Conservation (phyloP, 2,888 invertebrate species). For the Amiota mariae region DNA sequence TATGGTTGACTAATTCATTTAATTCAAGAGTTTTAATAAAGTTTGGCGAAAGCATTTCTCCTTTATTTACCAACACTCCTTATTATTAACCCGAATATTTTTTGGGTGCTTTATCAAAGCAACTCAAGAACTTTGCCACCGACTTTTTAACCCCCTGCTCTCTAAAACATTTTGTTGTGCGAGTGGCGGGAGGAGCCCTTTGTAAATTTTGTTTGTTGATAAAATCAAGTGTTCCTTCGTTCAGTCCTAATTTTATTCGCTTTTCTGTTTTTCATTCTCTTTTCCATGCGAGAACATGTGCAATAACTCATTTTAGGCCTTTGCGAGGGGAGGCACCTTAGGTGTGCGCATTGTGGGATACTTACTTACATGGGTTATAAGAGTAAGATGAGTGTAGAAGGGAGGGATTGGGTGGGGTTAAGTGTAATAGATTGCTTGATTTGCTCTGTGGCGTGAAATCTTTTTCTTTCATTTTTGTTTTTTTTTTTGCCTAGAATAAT, state of each 20-base stretch:
- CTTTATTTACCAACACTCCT: too few species aligned
- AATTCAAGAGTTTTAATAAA: constrained; percentile 66
- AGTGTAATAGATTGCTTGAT: constrained; percentile 57
- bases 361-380: too few species aligned
- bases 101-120: constrained; percentile 57
- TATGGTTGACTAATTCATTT: constrained; percentile 67
- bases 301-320: constrained; percentile 60
- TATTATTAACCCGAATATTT: constrained; percentile 28
- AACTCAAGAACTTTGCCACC: constrained; percentile 51
- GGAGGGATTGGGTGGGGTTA: not conserved
- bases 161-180: constrained; percentile 33
- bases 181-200: constrained; percentile 25
- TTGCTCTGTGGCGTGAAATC: constrained; percentile 63
- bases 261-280: not conserved
- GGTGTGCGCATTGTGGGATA: too few species aligned
- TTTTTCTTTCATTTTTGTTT: constrained; percentile 51
- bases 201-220: constrained; percentile 48
- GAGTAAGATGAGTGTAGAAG: not conserved
- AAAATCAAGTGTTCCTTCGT: constrained; percentile 62
- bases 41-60: constrained; percentile 59
- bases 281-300: constrained; percentile 47
- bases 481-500: constrained; percentile 46
- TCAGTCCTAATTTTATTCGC: constrained; percentile 30
- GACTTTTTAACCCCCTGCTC: not conserved
- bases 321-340: too few species aligned